These are phyloP conservation scores for Actinopyga echinites DNA, from an alignment of 53 echinoderm and acorn worm species.

Conservation along the genomic window DNA sequence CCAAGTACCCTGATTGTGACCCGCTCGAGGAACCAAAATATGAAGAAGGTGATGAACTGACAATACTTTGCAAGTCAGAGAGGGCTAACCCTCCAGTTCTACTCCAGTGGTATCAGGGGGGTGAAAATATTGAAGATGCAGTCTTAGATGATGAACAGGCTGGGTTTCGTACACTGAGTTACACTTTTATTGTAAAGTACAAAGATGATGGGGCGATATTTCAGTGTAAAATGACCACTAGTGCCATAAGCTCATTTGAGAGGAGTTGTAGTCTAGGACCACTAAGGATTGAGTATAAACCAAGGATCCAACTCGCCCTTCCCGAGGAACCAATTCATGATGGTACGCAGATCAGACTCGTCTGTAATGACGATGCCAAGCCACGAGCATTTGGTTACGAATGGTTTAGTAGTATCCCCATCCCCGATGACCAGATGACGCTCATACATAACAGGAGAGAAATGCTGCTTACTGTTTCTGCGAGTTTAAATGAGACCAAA, in stretches of 20 bases:
- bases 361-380: slow-evolving; percentile 71
- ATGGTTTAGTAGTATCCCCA: slow-evolving; percentile 60
- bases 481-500: slow-evolving; percentile 60
- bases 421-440: slow-evolving; percentile 52
- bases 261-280: slow-evolving; percentile 72
- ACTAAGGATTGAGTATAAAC: slow-evolving; percentile 60
- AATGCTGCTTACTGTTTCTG: slow-evolving; percentile 50
- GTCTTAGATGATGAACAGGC: slow-evolving; percentile 52
- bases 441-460: slow-evolving; percentile 44
- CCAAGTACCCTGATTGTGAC: slow-evolving; percentile 66
- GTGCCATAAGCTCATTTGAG: slow-evolving; percentile 45
- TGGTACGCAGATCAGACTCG: slow-evolving; percentile 57
- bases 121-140: slow-evolving; percentile 36
- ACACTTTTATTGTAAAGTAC: slow-evolving; percentile 56
- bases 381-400: slow-evolving; percentile 56
- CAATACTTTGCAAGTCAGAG: slow-evolving; percentile 73
- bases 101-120: slow-evolving; percentile 68
- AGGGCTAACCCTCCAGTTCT: slow-evolving; percentile 87
- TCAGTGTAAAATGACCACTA: slow-evolving; percentile 76
- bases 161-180: slow-evolving; percentile 67
- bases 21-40: slow-evolving; percentile 61
- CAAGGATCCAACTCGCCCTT: slow-evolving; percentile 55
- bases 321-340: slow-evolving; percentile 27
- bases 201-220: slow-evolving; percentile 69
- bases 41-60: slow-evolving; percentile 64